A percentile compares a stretch with the other conserved stretches of the same genome.
Evolutionary conservation across 2,888 invertebrate genomes (phyloP).

Genomic region (Noctua fimbriata): DNA sequence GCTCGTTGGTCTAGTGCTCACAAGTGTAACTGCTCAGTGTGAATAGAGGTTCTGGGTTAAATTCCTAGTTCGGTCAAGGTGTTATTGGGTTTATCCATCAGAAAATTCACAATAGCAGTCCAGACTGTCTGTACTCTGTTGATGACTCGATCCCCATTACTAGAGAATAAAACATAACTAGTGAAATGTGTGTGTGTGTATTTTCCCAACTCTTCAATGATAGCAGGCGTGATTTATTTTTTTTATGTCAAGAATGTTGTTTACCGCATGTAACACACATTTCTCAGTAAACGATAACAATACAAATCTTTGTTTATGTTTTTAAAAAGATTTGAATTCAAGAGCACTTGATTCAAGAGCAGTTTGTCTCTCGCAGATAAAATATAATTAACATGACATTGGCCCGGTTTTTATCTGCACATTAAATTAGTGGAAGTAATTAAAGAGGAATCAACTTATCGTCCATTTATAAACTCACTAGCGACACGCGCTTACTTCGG

Average conservation of each 20-base stretch:
- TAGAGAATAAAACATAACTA: background rate
- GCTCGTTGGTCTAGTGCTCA: too few relatives aligned
- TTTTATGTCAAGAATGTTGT: background rate
- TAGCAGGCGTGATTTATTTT: background rate
- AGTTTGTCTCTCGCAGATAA: constrained; percentile 5
- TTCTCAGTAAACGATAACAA: background rate
- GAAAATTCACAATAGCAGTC: background rate
- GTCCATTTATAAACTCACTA: background rate
- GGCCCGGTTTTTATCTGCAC: constrained; percentile 13
- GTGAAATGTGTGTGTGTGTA: background rate
- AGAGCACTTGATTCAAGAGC: background rate
- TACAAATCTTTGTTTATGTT: background rate
- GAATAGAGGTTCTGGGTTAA: background rate
- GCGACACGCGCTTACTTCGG: background rate
- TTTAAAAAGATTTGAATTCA: background rate
- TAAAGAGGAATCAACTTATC: background rate
- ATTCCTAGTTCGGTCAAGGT: background rate
- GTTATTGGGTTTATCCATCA: background rate
- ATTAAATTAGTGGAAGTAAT: constrained; percentile 2
- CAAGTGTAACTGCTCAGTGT: background rate
- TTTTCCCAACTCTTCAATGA: background rate
- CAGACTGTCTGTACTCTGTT: background rate
- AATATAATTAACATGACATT: constrained; percentile 20
- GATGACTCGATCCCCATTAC: background rate
- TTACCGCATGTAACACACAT: background rate